A percentile compares a stretch with the other conserved stretches of the same genome.
phyloP scores from a whole-genome alignment of 1,140 invertebrate genomes.

The Popillia japonica region DNA sequence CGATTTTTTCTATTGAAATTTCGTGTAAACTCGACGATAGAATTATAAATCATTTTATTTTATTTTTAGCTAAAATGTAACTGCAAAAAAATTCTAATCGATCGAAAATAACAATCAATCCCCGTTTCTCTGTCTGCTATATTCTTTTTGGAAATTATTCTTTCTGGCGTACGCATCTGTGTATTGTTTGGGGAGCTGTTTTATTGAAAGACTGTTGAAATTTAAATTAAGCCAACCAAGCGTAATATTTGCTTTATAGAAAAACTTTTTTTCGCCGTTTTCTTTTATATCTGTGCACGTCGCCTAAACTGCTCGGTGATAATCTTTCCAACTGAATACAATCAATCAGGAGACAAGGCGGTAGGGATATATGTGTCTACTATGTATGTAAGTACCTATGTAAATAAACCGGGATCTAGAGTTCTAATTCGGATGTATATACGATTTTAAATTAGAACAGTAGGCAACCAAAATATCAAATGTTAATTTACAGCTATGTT shows the following conservation, averaged over 20 bases:
- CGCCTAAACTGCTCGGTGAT: background rate
- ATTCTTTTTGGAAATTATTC: too few species aligned
- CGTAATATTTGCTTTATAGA: constrained; percentile 17
- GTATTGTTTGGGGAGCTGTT: constrained; percentile 13
- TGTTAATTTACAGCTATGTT: background rate
- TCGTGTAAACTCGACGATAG: too few species aligned
- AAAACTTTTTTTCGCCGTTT: background rate
- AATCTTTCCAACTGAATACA: background rate
- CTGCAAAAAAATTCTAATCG: too few species aligned
- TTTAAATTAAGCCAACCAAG: constrained; percentile 3
- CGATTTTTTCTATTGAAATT: background rate
- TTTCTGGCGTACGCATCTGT: too few species aligned
- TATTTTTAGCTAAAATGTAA: too few species aligned
- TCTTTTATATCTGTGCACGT: background rate
- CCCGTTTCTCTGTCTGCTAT: too few species aligned
- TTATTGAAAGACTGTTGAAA: constrained; percentile 11
- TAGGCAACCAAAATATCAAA: constrained; percentile 10
- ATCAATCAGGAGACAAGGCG: too few species aligned
- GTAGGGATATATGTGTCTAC: too few species aligned
- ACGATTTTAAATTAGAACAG: background rate
- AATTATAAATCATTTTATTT: too few species aligned
- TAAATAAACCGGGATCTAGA: too few species aligned
- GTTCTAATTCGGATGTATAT: background rate
- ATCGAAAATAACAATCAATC: too few species aligned
- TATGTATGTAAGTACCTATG: too few species aligned